These are phyloP conservation scores for Tortrix viridana DNA, from an alignment of 2,888 invertebrate species.

Conservation along the genomic window DNA sequence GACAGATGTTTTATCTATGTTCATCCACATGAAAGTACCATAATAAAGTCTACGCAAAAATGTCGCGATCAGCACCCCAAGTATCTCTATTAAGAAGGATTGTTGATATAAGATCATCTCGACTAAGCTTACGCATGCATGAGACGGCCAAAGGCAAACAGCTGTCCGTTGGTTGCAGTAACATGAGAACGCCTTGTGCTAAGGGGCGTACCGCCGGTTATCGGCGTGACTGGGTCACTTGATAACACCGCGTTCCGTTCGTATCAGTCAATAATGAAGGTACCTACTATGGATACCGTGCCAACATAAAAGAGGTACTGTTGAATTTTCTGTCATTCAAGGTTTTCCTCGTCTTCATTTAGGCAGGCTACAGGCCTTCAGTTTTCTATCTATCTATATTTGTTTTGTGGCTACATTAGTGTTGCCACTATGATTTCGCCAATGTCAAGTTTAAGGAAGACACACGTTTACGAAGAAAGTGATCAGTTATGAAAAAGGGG, in stretches of 20 bases:
- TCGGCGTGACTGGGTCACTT: constrained; percentile 33
- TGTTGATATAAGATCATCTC: constrained; percentile 9
- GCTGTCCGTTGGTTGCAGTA: constrained; percentile 24
- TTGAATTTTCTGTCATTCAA: too few species aligned
- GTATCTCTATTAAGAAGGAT: neutral
- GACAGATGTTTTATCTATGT: too few species aligned
- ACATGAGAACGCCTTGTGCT: constrained; percentile 24
- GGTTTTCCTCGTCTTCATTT: too few species aligned
- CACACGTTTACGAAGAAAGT: too few species aligned
- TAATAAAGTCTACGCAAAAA: neutral
- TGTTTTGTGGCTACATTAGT: too few species aligned
- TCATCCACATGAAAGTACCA: too few species aligned
- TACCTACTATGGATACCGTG: neutral
- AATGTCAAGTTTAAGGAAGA: too few species aligned
- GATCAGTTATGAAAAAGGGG: too few species aligned
- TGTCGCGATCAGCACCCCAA: neutral
- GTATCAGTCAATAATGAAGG: constrained; percentile 19
- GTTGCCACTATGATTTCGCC: too few species aligned
- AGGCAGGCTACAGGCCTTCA: too few species aligned
- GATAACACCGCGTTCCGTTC: constrained; percentile 35
- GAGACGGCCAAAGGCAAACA: constrained; percentile 29
- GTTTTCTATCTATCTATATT: too few species aligned
- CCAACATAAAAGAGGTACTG: neutral
- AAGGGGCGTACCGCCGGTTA: constrained; percentile 33
- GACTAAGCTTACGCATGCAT: constrained; percentile 19